Percentiles rank a stretch among this genome's conserved stretches.
phyloP scores from a whole-genome alignment of 2,113 vertebrate species.

The Poeciliopsis occidentalis region DNA sequence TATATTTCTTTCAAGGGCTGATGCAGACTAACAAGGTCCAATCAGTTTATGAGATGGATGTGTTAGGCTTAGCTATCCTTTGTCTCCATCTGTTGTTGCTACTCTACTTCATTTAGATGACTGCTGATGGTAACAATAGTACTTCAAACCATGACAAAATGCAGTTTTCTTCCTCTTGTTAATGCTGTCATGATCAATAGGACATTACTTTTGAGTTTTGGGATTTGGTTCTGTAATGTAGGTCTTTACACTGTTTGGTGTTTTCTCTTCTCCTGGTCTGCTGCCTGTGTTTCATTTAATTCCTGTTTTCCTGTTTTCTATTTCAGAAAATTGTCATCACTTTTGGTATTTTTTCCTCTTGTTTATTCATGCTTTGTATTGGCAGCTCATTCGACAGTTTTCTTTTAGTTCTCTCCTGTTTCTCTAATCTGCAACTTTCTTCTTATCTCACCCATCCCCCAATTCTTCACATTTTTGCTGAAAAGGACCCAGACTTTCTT shows the following conservation, averaged over 20 bases:
- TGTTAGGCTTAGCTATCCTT: neutral
- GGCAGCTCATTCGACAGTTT: neutral
- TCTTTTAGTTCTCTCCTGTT: neutral
- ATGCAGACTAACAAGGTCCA: neutral
- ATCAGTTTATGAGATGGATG: neutral
- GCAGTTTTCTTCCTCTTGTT: neutral
- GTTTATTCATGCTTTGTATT: neutral
- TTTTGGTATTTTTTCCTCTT: neutral
- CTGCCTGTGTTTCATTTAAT: no score
- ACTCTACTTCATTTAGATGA: neutral
- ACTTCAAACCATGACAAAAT: neutral
- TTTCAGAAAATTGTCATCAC: neutral
- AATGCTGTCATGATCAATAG: neutral
- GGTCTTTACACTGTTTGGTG: neutral
- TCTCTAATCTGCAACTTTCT: neutral
- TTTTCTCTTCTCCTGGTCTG: neutral
- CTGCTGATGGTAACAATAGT: neutral
- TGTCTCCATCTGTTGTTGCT: neutral
- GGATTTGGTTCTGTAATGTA: neutral
- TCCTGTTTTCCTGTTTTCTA: no score
- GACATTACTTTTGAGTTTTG: neutral
- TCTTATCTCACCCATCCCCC: neutral
- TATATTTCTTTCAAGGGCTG: neutral
- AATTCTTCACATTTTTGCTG: neutral
- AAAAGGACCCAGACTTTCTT: no score